A percentile compares a stretch with the other conserved stretches of the same genome.
These are phyloP conservation scores for Boulengeromyrus knoepffleri DNA, from an alignment of 2,113 vertebrate genomes.

Conservation along the genomic window DNA sequence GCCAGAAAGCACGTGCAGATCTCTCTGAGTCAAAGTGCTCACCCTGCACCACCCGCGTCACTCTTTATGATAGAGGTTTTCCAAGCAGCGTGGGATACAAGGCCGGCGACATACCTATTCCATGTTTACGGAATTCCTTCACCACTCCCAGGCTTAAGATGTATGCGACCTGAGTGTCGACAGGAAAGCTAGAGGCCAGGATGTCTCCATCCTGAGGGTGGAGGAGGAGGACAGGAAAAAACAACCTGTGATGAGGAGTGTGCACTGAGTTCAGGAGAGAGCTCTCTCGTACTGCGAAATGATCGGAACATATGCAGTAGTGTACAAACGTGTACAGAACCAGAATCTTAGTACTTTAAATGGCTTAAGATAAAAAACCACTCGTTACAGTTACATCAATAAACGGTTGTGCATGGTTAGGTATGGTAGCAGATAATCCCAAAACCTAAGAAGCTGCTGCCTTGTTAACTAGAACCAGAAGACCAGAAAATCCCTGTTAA, in stretches of 20 bases:
- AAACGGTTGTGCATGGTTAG: background rate
- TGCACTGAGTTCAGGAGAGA: background rate
- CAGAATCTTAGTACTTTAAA: background rate
- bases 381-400: background rate
- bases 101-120: conserved; percentile 75
- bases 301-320: background rate
- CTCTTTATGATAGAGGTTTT: background rate
- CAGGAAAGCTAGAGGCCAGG: conserved; percentile 89
- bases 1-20: background rate
- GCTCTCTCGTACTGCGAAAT: background rate
- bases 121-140: conserved; percentile 96
- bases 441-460: background rate
- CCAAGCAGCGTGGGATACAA: background rate
- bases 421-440: background rate
- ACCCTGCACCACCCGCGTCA: background rate
- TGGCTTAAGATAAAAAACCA: background rate
- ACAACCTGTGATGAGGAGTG: background rate
- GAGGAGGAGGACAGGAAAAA: too few relatives aligned
- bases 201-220: conserved; percentile 87
- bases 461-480: background rate
- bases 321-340: background rate
- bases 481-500: background rate
- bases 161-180: conserved; percentile 96
- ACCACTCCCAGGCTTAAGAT: conserved; percentile 95
- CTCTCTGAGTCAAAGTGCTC: background rate